Evolutionary conservation across 64 coral and sea anemone species (phyloP), one percentile per base, ranked within the genome.

Genomic region (Platygyra sinensis): DNA sequence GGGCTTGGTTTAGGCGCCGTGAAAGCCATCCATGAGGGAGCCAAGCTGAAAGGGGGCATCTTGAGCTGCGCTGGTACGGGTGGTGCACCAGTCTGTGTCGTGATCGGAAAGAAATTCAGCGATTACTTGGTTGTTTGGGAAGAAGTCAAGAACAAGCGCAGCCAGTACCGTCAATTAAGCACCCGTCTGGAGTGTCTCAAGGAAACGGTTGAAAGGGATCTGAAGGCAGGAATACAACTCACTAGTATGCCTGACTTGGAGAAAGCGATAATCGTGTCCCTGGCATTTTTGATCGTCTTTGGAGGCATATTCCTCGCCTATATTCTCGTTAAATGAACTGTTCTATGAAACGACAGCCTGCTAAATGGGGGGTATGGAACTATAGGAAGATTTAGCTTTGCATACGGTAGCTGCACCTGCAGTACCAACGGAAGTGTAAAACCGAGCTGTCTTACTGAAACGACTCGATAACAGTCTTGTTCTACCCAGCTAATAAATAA

Each of bases 151-250:
- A 52, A 14, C 10, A 79, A 55, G 76, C 76, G 76, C 24, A 57
- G 22, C 51, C 76, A 57, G 46, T 79, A 79, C 49, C 76, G 24
- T 27, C 49, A 79, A 79, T 22, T 79, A 79, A 27, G 51, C 50
- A 29, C 12, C 11, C 49, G 51, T 2, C 51, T 79, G 51, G 76
- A 79, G 46, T 55, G 5, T 14, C 76, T 79, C 8, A 79, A 55
- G n/a, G 76, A 24, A 57, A 15, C 50, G 2, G 24, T 79, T 55
- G 49, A 57, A 27, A 79, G 20, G 11, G 76, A 79, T n/a, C 7
- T 79, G 10, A 8, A 54, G 46, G 2, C 5, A 55, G 24, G 76
- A 2, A 3, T 79, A 0, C 20, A 11, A 25, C n/a, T 52, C 46
- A 79, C 46, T 3, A 3, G 51, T 11, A 55, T 29, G 24, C 46